A percentile compares a stretch with the other conserved stretches of the same genome.
Conservation (phyloP, 1,140 invertebrate species). For the Pomacea maculata region DNA sequence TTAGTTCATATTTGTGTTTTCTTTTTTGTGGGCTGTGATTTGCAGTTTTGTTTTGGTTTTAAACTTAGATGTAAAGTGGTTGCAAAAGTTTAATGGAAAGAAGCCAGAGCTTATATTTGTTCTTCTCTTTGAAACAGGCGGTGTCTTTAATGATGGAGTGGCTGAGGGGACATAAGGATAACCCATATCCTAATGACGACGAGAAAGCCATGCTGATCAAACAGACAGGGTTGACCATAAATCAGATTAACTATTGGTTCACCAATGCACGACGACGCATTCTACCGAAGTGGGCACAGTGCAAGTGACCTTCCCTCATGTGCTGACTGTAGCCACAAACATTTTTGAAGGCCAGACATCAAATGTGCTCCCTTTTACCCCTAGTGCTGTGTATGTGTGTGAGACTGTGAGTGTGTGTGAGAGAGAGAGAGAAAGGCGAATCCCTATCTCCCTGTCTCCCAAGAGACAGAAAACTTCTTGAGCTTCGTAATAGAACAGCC, state of each 20-base stretch:
- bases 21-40: no score
- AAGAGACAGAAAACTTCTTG: no score
- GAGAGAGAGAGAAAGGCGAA: no score
- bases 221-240: slow-evolving; percentile 64
- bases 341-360: not conserved
- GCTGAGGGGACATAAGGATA: slow-evolving; percentile 66
- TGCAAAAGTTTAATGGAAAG: no score
- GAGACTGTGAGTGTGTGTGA: not conserved
- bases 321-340: not conserved
- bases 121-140: slow-evolving; percentile 41
- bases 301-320: slow-evolving; percentile 24
- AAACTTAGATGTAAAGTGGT: no score
- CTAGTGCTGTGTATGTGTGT: not conserved
- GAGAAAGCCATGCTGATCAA: slow-evolving; percentile 66
- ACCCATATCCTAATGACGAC: slow-evolving; percentile 67
- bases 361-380: not conserved
- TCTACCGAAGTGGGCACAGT: slow-evolving; percentile 61
- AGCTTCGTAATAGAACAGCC: no score
- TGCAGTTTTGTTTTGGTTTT: no score
- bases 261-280: slow-evolving; percentile 81
- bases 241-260: slow-evolving; percentile 91
- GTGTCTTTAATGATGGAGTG: slow-evolving; percentile 65
- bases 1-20: no score
- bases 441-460: no score
- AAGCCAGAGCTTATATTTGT: no score